Evolutionary conservation across 92 coral and sea anemone species (phyloP), one percentile per base, ranked within the genome.

Genomic region (Siderastrea siderea): DNA sequence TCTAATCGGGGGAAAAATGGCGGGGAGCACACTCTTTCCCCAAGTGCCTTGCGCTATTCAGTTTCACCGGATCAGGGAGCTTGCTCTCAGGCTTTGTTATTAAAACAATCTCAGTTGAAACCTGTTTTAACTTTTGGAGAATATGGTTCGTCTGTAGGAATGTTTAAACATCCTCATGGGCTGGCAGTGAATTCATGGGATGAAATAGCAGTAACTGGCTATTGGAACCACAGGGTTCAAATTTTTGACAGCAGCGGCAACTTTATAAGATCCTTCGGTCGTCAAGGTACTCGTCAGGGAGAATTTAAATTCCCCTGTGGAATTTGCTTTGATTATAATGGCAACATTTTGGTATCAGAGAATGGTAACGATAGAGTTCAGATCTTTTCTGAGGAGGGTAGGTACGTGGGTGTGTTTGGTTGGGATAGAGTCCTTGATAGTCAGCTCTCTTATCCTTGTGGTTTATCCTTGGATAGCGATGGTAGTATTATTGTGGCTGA

Each of bases 401-500:
- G 67, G 38, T 53, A 51, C 67, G 4, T 75, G 16, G 51, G 55
- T 15, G 55, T 47, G 55, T 77, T 85, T 78, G 84, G 77, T 26
- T 52, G 69, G 68, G 64, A 62, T 26, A 81, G 88, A 19, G 61
- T 13, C 49, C 60, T 49, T 10, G 16, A 82, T 59, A 44, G 19
- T 7, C 83, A 76, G 12, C 83, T 85, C 65, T 19, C 7, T n/a
- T 15, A 64, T 55, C 68, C 83, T 5, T 15, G 49, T 13, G 83
- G 89, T 12, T 71, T 85, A 16, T 85, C 89, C 4, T 15, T 64
- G 12, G 89, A 75, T 61, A 43, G 83, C 16, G 52, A 76, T 2
- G 82, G 89, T 3, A 85, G 76, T 50, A 66, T 85, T 44, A 47
- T 85, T 85, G 89, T 85, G 54, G 74, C 81, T 16, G 89, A 85